Conservation (phyloP, 2,888 invertebrate species). For the Anthrax anthrax region DNA sequence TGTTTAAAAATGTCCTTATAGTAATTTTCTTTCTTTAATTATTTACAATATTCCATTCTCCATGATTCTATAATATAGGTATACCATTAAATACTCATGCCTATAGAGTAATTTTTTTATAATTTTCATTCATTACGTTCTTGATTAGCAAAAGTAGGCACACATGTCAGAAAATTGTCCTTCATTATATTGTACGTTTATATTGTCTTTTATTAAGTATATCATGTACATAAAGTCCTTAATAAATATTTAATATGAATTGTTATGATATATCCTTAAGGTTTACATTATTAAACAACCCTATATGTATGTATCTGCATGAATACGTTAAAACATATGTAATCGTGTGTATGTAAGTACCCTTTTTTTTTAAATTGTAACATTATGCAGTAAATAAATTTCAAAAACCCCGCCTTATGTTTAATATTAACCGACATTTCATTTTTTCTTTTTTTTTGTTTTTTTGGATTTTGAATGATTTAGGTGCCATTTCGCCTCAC, state of each 20-base stretch:
- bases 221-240: no score
- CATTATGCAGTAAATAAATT: conserved; percentile 6
- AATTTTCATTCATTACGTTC: conserved; percentile 12
- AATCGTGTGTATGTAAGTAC: no score
- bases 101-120: no score
- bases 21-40: neutral
- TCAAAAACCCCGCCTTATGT: conserved; percentile 10
- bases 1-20: neutral
- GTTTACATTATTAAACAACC: no score
- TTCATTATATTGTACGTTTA: conserved; percentile 5
- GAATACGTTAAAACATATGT: no score
- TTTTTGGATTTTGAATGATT: conserved; percentile 5
- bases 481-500: conserved; percentile 7
- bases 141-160: conserved; percentile 10
- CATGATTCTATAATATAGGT: no score
- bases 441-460: neutral
- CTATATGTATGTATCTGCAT: no score
- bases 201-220: neutral
- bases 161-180: conserved; percentile 10
- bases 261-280: no score
- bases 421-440: conserved; percentile 9
- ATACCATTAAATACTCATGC: no score
- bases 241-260: no score
- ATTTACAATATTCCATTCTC: neutral
- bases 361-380: no score